Evolutionary conservation across 2,113 vertebrate species (phyloP).

Genomic region (Lampris incognitus): DNA sequence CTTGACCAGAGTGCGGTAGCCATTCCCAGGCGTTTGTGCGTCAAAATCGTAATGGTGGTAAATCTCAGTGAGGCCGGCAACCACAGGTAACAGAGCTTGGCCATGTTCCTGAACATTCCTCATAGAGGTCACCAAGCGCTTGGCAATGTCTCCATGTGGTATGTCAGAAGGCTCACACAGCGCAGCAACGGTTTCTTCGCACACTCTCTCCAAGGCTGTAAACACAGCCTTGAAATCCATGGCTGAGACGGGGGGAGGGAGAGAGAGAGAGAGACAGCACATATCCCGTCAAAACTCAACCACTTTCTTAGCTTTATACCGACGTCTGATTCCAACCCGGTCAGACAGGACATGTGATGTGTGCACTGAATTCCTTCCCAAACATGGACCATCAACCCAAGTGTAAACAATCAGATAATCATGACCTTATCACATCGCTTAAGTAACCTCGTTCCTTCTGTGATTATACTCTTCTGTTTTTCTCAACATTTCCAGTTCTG

Average conservation of each 20-base stretch:
- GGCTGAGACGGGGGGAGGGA: slow-evolving; percentile 27
- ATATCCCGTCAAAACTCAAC: not conserved
- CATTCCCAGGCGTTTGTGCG: slow-evolving; percentile 67
- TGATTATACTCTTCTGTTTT: slow-evolving; percentile 23
- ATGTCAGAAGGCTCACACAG: slow-evolving; percentile 33
- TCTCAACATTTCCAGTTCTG: slow-evolving; percentile 51
- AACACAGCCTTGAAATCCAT: slow-evolving; percentile 73
- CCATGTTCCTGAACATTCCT: slow-evolving; percentile 67
- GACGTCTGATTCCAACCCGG: not conserved
- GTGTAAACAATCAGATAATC: slow-evolving; percentile 36
- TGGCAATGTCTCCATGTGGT: slow-evolving; percentile 33
- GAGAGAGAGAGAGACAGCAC: not conserved
- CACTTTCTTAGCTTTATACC: slow-evolving; percentile 8
- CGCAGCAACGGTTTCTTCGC: slow-evolving; percentile 55
- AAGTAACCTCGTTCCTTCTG: not conserved
- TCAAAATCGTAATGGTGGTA: slow-evolving; percentile 77
- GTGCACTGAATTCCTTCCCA: not conserved
- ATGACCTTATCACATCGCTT: slow-evolving; percentile 13
- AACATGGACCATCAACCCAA: slow-evolving; percentile 1
- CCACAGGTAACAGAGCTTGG: slow-evolving; percentile 59
- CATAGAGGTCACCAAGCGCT: slow-evolving; percentile 57
- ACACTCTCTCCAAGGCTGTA: slow-evolving; percentile 56
- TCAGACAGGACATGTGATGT: slow-evolving; percentile 41
- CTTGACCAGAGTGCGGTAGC: slow-evolving; percentile 77
- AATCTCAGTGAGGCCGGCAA: slow-evolving; percentile 55